phyloP scores from a whole-genome alignment of 1,140 invertebrate genomes.

The Diprion similis region DNA sequence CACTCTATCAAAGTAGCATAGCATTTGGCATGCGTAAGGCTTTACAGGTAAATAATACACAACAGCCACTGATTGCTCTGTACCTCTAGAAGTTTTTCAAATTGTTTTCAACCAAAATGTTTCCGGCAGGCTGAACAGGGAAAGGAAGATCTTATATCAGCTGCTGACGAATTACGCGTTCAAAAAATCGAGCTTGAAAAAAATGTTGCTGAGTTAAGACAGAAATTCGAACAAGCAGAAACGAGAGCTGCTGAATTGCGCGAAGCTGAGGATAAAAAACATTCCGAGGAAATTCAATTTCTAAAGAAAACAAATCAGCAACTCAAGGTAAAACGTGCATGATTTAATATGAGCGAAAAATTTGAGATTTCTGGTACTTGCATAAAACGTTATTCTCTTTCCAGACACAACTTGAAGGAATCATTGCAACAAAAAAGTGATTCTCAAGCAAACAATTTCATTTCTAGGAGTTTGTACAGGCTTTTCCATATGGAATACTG shows the following conservation, averaged over 20 bases:
- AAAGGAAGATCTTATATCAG: constrained; percentile 70
- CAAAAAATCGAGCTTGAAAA: constrained; percentile 81
- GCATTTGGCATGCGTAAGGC: constrained; percentile 98
- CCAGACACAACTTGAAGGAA: constrained; percentile 89
- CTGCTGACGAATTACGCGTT: constrained; percentile 67
- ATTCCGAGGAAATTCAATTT: constrained; percentile 89
- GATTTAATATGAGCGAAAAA: constrained; percentile 18
- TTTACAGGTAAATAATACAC: constrained; percentile 69
- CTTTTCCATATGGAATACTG: constrained; percentile 41
- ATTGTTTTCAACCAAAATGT: neutral
- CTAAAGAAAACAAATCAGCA: constrained; percentile 94
- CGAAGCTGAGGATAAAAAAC: constrained; percentile 88
- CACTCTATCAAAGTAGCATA: constrained; percentile 95
- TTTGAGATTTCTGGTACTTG: constrained; percentile 14
- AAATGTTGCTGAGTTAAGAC: constrained; percentile 80
- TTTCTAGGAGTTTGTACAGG: constrained; percentile 38
- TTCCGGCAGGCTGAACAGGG: constrained; percentile 67
- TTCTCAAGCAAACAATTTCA: constrained; percentile 4
- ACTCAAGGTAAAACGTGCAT: constrained; percentile 73
- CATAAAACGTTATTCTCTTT: constrained; percentile 41
- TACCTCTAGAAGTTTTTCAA: neutral
- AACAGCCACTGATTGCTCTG: neutral
- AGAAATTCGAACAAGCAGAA: constrained; percentile 86
- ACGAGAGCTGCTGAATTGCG: constrained; percentile 82
- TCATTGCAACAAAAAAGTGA: constrained; percentile 91